These are phyloP conservation scores for Trissolcus japonicus DNA, from an alignment of 2,888 invertebrate species.

Conservation along the genomic window DNA sequence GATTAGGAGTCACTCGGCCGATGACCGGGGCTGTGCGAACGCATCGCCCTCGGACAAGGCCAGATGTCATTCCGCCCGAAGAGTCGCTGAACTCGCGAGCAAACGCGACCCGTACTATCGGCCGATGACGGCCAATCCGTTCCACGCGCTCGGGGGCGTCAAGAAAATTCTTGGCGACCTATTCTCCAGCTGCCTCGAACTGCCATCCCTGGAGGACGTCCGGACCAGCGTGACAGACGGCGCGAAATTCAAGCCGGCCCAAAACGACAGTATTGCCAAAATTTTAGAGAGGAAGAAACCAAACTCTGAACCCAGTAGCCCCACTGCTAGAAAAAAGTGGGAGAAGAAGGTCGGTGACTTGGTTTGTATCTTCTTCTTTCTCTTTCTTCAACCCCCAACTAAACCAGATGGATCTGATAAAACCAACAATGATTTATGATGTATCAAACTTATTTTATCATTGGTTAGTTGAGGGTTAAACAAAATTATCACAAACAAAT, in stretches of 20 bases:
- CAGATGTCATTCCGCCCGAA: conserved; percentile 82
- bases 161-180: conserved; percentile 85
- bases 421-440: too few species aligned
- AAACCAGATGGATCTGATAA: too few species aligned
- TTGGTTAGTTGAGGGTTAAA: too few species aligned
- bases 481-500: neutral
- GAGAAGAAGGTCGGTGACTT: conserved; percentile 69
- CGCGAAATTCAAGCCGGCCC: conserved; percentile 70
- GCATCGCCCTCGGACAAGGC: conserved; percentile 86
- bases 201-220: conserved; percentile 81
- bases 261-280: conserved; percentile 72
- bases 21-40: conserved; percentile 70
- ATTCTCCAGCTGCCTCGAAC: conserved; percentile 87
- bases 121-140: conserved; percentile 83
- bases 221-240: conserved; percentile 78
- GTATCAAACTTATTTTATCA: too few species aligned
- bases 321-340: conserved; percentile 74
- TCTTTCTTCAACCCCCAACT: too few species aligned
- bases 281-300: conserved; percentile 73
- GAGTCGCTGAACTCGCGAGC: conserved; percentile 90
- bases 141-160: conserved; percentile 86
- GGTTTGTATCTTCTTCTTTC: too few species aligned
- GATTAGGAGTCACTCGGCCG: conserved; percentile 72
- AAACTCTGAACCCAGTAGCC: conserved; percentile 73
- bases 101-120: conserved; percentile 89